phyloP scores from a whole-genome alignment of 2,113 vertebrate genomes.

The Sciurus niger region DNA sequence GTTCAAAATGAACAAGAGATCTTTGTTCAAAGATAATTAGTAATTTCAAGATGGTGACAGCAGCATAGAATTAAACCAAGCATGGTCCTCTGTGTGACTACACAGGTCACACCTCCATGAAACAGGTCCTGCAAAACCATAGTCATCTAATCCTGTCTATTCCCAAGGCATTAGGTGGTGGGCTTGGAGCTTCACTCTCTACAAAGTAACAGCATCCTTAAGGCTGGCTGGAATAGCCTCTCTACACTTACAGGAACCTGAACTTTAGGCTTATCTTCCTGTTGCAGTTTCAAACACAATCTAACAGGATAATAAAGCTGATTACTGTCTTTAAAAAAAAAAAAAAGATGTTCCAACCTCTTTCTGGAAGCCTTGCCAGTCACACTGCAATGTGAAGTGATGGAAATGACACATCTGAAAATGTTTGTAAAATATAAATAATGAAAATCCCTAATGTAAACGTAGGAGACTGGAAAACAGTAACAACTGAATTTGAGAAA shows the following conservation, averaged over 20 bases:
- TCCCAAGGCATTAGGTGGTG: background rate
- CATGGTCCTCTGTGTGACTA: background rate
- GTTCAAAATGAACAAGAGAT: background rate
- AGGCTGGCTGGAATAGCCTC: background rate
- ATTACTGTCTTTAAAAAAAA: background rate
- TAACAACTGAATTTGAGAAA: conserved; percentile 46
- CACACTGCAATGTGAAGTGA: background rate
- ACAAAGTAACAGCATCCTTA: background rate
- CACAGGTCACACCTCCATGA: background rate
- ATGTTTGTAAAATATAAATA: background rate
- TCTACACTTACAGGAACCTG: background rate
- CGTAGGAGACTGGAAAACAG: background rate
- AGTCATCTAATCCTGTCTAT: background rate
- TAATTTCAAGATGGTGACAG: background rate
- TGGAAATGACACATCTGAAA: background rate
- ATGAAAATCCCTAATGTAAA: background rate
- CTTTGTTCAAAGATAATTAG: background rate
- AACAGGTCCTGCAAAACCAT: background rate
- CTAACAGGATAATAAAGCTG: conserved; percentile 22
- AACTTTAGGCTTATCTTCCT: conserved; percentile 15
- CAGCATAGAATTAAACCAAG: background rate
- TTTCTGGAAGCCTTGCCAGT: background rate
- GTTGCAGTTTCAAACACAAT: conserved; percentile 29
- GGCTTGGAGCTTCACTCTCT: background rate
- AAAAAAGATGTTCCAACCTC: background rate